phyloP scores from a whole-genome alignment of 1,140 invertebrate genomes.

The Pseudomyrmex dendroicus region DNA sequence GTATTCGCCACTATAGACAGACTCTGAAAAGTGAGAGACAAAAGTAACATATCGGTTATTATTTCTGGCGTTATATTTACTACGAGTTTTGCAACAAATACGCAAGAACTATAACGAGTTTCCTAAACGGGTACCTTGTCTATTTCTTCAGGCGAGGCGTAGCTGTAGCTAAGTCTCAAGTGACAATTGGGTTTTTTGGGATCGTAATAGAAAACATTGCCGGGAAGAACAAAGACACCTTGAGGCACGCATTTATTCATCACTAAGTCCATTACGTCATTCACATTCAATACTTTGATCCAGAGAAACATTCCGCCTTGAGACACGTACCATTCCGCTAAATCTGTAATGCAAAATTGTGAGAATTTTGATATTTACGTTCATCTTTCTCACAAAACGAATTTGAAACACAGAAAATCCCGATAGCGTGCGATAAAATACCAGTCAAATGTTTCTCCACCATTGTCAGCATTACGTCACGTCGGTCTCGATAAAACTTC shows the following conservation, averaged over 20 bases:
- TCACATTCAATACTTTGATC: conserved; percentile 85
- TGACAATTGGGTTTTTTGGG: conserved; percentile 80
- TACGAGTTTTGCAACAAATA: not conserved
- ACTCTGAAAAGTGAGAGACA: conserved; percentile 42
- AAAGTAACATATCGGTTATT: not conserved
- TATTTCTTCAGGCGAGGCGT: conserved; percentile 84
- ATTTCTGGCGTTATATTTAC: not conserved
- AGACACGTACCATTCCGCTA: conserved; percentile 87
- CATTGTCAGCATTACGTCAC: conserved; percentile 84
- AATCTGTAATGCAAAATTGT: conserved; percentile 76
- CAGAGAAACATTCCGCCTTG: conserved; percentile 88
- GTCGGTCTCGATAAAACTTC: conserved; percentile 85
- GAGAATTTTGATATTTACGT: conserved; percentile 1
- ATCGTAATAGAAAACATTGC: conserved; percentile 84
- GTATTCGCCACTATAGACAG: conserved; percentile 29
- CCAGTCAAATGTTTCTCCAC: conserved; percentile 86
- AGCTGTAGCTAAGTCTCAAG: conserved; percentile 85
- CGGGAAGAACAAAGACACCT: conserved; percentile 85
- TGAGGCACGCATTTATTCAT: conserved; percentile 83
- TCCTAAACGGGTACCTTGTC: conserved; percentile 81
- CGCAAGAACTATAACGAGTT: conserved; percentile 4
- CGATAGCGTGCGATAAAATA: conserved; percentile 30
- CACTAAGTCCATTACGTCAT: conserved; percentile 84
- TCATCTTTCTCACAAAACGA: not conserved
- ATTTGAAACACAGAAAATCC: not conserved